Evolutionary conservation across 2,888 invertebrate species (phyloP), one percentile per base, ranked within the genome.

Genomic region (Dryadula phaetusa): DNA sequence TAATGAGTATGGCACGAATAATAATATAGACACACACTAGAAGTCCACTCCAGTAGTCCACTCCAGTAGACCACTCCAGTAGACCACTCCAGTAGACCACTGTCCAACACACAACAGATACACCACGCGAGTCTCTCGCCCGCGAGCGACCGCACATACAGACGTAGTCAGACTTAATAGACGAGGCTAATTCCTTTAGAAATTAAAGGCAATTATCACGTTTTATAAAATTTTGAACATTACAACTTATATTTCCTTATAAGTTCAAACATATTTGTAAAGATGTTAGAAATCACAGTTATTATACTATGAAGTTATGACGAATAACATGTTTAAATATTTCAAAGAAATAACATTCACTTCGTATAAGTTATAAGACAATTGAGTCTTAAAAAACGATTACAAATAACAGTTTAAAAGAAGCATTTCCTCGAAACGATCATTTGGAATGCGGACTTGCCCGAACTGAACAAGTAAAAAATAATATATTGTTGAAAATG

Each of bases 1-100:
- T 74, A 62, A 73, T 75, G 77, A 78, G 75, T 81, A 82, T 82
- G 82, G 83, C 82, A 82, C 81, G 75, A 77, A 75, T 40, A 62
- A 77, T 77, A 74, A 75, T 65, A 58, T 20, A 40, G n/a, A 34
- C 16, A 25, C 52, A 28, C 16, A 16, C 10, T 28, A 16, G 28
- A 8, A 25, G 18, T 49, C 47, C n/a, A 49, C 22, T 49, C 2
- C 8, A 34, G 32, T 34, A 8, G 25, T 25, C 22, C n/a, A 49
- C 22, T 25, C 47, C 12, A 22, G 14, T 47, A 14, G 22, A 20
- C 47, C 22, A 22, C 47, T 22, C 14, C 12, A 47, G 47, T 47
- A 14, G 22, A 22, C 46, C 12, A 46, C 46, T 46, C 20, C 10
- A 40, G 40, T 40, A 28, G 28, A 28, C 40, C n/a, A 46, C 60